Percentiles rank a stretch among this genome's conserved stretches.
These are phyloP conservation scores for Bos taurus DNA, from an alignment of 2,113 vertebrate species.

Conservation along the genomic window ARS-UCD2.0 NC_037352.1:31105001-31105500, in stretches of 20 bases:
- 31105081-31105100: neutral
- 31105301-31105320: neutral
- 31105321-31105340: neutral
- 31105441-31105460: constrained; percentile 16
- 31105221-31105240: neutral
- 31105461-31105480: constrained; percentile 5
- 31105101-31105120: neutral
- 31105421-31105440: neutral
- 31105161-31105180: neutral
- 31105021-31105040: neutral
- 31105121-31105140: neutral
- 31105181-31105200: neutral
- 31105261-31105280: neutral
- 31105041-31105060: constrained; percentile 15
- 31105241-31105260: neutral
- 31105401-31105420: constrained; percentile 4
- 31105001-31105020: constrained; percentile 27
- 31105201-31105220: neutral
- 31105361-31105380: neutral
- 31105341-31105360: neutral
- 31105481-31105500: neutral
- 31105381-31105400: neutral
- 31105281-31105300: neutral
- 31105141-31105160: neutral
- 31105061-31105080: neutral